Evolutionary conservation across 2,888 invertebrate genomes (phyloP).

Genomic region (Drosophila quinaria): DNA sequence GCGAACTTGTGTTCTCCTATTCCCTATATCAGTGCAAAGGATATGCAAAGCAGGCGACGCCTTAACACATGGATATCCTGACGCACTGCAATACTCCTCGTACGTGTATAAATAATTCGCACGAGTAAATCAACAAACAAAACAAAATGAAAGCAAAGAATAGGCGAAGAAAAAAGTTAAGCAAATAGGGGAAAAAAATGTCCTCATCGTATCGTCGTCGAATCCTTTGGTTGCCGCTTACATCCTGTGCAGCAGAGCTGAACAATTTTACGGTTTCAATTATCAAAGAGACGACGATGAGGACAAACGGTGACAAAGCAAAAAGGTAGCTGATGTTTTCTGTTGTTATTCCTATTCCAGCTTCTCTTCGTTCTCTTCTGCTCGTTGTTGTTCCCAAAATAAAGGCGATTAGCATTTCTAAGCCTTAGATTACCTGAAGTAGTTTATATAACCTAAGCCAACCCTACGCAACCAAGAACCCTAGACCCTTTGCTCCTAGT

Average conservation of each 20-base stretch:
- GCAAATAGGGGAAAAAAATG: constrained; percentile 34
- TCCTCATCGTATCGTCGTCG: constrained; percentile 21
- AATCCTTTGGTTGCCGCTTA: constrained; percentile 64
- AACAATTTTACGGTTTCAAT: constrained; percentile 81
- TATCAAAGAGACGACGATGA: constrained; percentile 66
- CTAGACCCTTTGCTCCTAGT: background rate
- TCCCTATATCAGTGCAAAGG: constrained; percentile 25
- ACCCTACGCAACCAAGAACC: constrained; percentile 23
- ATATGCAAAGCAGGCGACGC: constrained; percentile 67
- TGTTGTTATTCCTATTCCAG: constrained; percentile 7
- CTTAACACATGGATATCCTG: constrained; percentile 39
- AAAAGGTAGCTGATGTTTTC: constrained; percentile 62
- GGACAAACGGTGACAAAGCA: constrained; percentile 74
- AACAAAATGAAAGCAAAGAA: constrained; percentile 9
- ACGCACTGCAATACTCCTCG: constrained; percentile 41
- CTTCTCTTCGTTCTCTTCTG: constrained; percentile 14
- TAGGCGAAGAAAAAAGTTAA: background rate
- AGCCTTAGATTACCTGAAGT: constrained; percentile 82
- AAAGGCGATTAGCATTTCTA: constrained; percentile 82
- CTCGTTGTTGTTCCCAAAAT: constrained; percentile 56
- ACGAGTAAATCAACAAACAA: constrained; percentile 70
- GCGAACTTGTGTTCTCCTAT: constrained; percentile 57
- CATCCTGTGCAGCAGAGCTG: constrained; percentile 72
- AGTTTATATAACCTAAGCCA: constrained; percentile 71
- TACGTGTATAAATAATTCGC: constrained; percentile 68